Base-by-base conservation (phyloP, 2,888 invertebrate species). In the Acronicta leporina region DNA sequence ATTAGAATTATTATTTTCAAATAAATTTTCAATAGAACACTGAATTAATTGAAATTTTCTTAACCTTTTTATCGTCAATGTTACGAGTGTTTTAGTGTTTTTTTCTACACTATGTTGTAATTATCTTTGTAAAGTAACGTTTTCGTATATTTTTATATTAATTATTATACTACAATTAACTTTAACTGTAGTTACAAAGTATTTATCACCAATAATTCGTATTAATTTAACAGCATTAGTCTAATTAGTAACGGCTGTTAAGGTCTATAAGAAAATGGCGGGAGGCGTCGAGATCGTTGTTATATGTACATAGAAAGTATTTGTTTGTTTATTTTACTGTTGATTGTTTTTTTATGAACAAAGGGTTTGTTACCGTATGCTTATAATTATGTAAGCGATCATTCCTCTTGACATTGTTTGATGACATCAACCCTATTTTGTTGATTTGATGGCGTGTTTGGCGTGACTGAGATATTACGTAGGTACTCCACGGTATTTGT, bases 281-380 rank as follows among this genome's bases (percentile, higher is more conserved):
- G 9, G 38, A 5, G 10, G 7, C 3, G 1, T 11, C 1, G 13
- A 5, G 10, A 11, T 8, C 38, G n/a, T 8, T 53, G 16, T 38
- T 73, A 71, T 75, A 70, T 74, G 65, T 56, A 59, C 11, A 2
- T 9, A 25, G 42, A n/a, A 16, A 14, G 35, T 45, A 27, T 43
- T 62, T 74, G 51, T 52, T 53, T 71, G 35, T 48, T 30, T n/a
- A 9, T 35, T 49, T 38, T 15, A 14, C 15, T 15, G 9, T 10
- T 35, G 2, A 13, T 40, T 16, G 48, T 55, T 73, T 52, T 60
- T 38, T 16, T 40, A 14, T 5, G n/a, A 73, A 69, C 68, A 69
- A 69, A 73, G 69, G 69, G 46, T 20, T 35, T 33, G 42, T 33
- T 9, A 25, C 27, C 13, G 14, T 35, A 38, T 57, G 51, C 49